Evolutionary conservation across 2,113 vertebrate species (phyloP), one percentile per base, ranked within the genome.

Genomic region (Psephotus haematonotus): DNA sequence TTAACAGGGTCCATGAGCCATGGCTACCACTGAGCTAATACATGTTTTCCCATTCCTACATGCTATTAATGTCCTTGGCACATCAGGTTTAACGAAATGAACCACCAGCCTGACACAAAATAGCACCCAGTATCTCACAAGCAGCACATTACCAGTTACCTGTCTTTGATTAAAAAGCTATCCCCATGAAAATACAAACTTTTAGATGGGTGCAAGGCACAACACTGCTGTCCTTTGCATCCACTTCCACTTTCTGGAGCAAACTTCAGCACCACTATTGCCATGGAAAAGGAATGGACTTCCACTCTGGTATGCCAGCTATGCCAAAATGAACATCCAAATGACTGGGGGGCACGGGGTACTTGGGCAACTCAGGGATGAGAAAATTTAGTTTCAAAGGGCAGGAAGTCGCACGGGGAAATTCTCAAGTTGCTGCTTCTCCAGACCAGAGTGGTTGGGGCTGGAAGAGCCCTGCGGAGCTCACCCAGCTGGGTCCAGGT

Each of bases 121-220:
- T 2, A 50, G 13, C 43, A 41, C 3, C 28, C 50, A 9, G 1
- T 12, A 6, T 43, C 39, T 41, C 57, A 35, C 5, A 20, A 46
- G 37, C 4, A 59, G 43, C 35, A 25, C 0, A 4, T 17, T 33
- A 29, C 43, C n/a, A 0, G 4, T 17, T 33, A 25, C 47, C 39
- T 6, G 8, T 3, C 60, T 79, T 68, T 27, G 31, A 43, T 29
- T 47, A 49, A 39, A 74, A 64, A 24, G 6, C 29, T 47, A 64
- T 25, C 17, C 16, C 28, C 9, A 5, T 3, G 7, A 43, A 52
- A 64, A 88, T 6, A 43, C 44, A 50, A 39, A 2, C 23, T 29
- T 23, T 31, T 22, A 60, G 22, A 31, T 0, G 0, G 1, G 7
- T 1, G 1, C 43, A 20, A 18, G 37, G 72, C 53, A 41, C 17